Evolutionary conservation across 2,113 vertebrate genomes (phyloP).

Genomic region (Lamprologus sp.): DNA sequence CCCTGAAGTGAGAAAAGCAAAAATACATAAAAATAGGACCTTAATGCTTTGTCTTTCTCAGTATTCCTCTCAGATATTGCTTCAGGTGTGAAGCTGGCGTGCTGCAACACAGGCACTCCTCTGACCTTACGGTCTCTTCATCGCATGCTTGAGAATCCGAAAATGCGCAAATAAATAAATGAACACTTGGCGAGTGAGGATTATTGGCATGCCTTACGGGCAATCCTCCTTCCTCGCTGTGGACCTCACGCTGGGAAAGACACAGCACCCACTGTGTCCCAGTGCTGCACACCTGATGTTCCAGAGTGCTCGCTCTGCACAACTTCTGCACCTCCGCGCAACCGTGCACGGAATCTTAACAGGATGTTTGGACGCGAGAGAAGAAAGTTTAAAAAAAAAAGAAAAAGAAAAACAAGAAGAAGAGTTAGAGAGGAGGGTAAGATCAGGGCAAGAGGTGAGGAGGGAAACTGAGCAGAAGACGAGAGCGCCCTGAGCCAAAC

Average conservation of each 20-base stretch:
- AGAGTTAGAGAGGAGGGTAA: not conserved
- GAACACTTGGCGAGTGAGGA: not conserved
- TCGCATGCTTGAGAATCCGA: not conserved
- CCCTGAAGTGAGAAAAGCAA: slow-evolving; percentile 24
- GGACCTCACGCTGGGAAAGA: slow-evolving; percentile 40
- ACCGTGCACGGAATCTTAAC: slow-evolving; percentile 3
- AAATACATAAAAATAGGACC: not conserved
- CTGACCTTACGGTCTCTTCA: not conserved
- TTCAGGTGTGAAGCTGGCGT: slow-evolving; percentile 12
- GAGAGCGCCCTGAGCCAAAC: not conserved
- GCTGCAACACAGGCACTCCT: not conserved
- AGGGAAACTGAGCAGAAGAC: not conserved
- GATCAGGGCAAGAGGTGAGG: not conserved
- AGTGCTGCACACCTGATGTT: slow-evolving; percentile 43
- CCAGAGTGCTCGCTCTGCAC: not conserved
- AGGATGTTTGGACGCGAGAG: not conserved
- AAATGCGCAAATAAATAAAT: not conserved
- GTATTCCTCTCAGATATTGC: not conserved
- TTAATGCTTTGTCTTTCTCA: slow-evolving; percentile 11
- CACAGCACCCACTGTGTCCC: slow-evolving; percentile 32
- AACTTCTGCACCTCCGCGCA: not conserved
- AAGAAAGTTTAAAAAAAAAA: not conserved
- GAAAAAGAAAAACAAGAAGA: not conserved
- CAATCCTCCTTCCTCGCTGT: not conserved
- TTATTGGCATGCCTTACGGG: slow-evolving; percentile 6